Base-by-base conservation (phyloP, 1,140 invertebrate genomes). In the Drosophila burlai region DNA sequence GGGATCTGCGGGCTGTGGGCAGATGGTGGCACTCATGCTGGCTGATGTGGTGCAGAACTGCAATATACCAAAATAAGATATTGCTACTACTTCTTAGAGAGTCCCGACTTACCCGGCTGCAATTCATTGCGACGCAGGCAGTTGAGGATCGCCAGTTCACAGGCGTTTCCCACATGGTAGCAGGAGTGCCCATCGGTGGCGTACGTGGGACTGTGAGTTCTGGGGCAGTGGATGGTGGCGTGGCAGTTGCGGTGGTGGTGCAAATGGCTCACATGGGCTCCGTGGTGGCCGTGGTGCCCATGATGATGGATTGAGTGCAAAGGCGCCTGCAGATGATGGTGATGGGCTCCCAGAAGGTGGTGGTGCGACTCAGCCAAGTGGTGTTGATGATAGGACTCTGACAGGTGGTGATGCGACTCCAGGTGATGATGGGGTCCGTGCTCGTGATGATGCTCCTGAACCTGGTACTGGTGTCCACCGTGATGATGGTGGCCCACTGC, bases 111-210 rank as follows among this genome's bases (percentile, higher is more conserved):
- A 74, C 66, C 24, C 4, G 47, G 38, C 49, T 79, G 55, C 38
- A 57, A 21, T n/a, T 72, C 76, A 49, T 79, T 79, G 16, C 76
- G 66, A 36, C 76, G 76, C 26, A 49, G 29, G 26, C 76, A 80
- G 55, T 80, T 80, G 24, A 60, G 50, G 40, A 80, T 46, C 31
- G 76, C 67, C 43, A 80, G 26, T 26, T 64, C 59, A 18, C 76
- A 80, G 24, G 52, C 29, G 31, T 72, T 79, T 24, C 49, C 62
- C 45, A 80, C 26, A n/a, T 47, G 50, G 13, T 42, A 65, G 67
- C 76, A 80, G 13, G 54, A 26, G 16, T 64, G 59, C 0, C 76
- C 76, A 65, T 80, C 76, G 42, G 76, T 79, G 55, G 76, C 76
- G 29, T 72, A 73, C 16, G 47, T 60, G 38, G 45, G 46, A 46